Conservation (phyloP, 1,140 invertebrate genomes). For the Archivesica marissinica region DNA sequence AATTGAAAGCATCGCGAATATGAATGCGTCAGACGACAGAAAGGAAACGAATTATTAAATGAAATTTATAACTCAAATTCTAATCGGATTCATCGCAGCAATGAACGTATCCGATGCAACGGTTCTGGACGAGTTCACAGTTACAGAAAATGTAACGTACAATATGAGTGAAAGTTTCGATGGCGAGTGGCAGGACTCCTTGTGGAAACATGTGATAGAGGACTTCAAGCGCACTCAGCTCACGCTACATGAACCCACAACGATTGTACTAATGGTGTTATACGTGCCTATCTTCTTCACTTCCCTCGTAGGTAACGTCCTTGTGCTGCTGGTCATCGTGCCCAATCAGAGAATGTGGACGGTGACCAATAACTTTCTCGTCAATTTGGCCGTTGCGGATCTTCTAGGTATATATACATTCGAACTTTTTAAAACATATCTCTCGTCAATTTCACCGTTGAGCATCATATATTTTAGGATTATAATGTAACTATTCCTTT, state of each 20-base stretch:
- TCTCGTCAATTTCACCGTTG: too few relatives aligned
- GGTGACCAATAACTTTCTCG: slow-evolving; percentile 72
- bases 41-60: too few relatives aligned
- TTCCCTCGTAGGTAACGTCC: slow-evolving; percentile 65
- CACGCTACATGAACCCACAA: slow-evolving; percentile 60
- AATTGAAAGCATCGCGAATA: too few relatives aligned
- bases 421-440: too few relatives aligned
- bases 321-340: slow-evolving; percentile 68
- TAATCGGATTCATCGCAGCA: too few relatives aligned
- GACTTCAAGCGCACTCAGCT: slow-evolving; percentile 58
- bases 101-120: too few relatives aligned
- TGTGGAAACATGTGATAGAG: slow-evolving; percentile 38
- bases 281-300: slow-evolving; percentile 70
- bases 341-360: slow-evolving; percentile 68
- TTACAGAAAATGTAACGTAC: neutral
- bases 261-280: slow-evolving; percentile 64
- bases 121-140: too few relatives aligned
- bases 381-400: slow-evolving; percentile 69
- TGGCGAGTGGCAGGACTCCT: slow-evolving; percentile 17
- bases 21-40: too few relatives aligned
- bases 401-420: slow-evolving; percentile 42
- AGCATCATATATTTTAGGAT: too few relatives aligned
- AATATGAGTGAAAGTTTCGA: neutral
- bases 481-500: too few relatives aligned
- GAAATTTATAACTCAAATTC: too few relatives aligned